Evolutionary conservation across 2,888 invertebrate genomes (phyloP).

Genomic region (Amphipyra tragopoginis): DNA sequence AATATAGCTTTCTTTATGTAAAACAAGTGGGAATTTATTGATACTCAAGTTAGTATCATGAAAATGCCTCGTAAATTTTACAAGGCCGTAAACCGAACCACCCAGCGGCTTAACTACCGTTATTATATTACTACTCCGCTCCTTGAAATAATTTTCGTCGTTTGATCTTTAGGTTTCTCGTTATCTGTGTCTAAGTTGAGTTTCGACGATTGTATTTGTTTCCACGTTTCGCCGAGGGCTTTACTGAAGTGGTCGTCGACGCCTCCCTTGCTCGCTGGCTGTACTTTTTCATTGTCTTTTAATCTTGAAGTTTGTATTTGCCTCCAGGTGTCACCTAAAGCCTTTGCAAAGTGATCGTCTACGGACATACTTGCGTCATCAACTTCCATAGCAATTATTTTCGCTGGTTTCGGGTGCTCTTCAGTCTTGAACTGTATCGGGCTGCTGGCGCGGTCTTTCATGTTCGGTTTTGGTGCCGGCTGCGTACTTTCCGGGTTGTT

Average conservation of each 20-base stretch:
- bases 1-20: conserved; percentile 75
- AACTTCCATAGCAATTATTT: conserved; percentile 90
- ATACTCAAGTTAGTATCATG: conserved; percentile 78
- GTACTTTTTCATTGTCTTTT: conserved; percentile 82
- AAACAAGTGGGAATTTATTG: conserved; percentile 85
- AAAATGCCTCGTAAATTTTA: conserved; percentile 81
- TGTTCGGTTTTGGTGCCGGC: conserved; percentile 81
- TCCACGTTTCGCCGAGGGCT: conserved; percentile 96
- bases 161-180: conserved; percentile 79
- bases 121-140: conserved; percentile 87
- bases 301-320: conserved; percentile 91
- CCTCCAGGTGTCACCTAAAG: conserved; percentile 95
- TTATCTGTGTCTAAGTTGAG: conserved; percentile 70
- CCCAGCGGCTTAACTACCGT: conserved; percentile 64
- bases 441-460: conserved; percentile 86
- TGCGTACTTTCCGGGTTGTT: conserved; percentile 75
- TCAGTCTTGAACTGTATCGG: conserved; percentile 84
- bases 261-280: conserved; percentile 73
- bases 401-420: conserved; percentile 78
- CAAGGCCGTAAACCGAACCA: conserved; percentile 79
- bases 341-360: conserved; percentile 98
- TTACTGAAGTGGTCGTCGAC: conserved; percentile 98
- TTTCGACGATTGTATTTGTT: conserved; percentile 91
- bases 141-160: conserved; percentile 85
- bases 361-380: conserved; percentile 91